Evolutionary conservation across 2,888 invertebrate species (phyloP).

Genomic region (Mesorhabditis belari): DNA sequence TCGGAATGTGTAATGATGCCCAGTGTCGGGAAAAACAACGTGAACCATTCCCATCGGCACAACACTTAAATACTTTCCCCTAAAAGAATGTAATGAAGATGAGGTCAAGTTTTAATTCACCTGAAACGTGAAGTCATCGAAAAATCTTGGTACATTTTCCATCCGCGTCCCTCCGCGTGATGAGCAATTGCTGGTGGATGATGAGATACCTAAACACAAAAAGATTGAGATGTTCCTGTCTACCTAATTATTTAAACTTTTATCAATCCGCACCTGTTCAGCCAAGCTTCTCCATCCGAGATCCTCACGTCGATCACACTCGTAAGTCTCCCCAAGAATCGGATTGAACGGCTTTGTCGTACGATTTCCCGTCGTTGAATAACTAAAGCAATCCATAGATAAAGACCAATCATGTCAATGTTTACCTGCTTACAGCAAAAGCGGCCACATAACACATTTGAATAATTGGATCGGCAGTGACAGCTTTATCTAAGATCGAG

Average conservation of each 20-base stretch:
- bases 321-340: slow-evolving; percentile 61
- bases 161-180: slow-evolving; percentile 80
- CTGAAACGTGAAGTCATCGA: slow-evolving; percentile 96
- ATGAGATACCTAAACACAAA: slow-evolving; percentile 71
- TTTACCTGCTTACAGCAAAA: slow-evolving; percentile 32
- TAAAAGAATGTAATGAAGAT: slow-evolving; percentile 37
- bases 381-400: too few species aligned
- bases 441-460: slow-evolving; percentile 47
- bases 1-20: slow-evolving; percentile 88
- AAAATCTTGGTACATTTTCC: slow-evolving; percentile 83
- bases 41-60: slow-evolving; percentile 65
- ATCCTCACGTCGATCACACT: slow-evolving; percentile 89
- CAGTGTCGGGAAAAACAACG: slow-evolving; percentile 57
- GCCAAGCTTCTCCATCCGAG: slow-evolving; percentile 89
- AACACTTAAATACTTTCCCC: slow-evolving; percentile 89
- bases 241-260: too few species aligned
- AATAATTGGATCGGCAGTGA: slow-evolving; percentile 65
- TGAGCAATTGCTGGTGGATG: slow-evolving; percentile 97
- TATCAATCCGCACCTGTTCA: slow-evolving; percentile 69
- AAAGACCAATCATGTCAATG: slow-evolving; percentile 15
- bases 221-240: neutral
- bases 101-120: neutral
- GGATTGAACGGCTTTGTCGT: slow-evolving; percentile 53
- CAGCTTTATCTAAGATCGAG: slow-evolving; percentile 77
- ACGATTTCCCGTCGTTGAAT: slow-evolving; percentile 30